Base-by-base conservation (phyloP, 2,113 vertebrate genomes). In the Orthochromis indermauri region DNA sequence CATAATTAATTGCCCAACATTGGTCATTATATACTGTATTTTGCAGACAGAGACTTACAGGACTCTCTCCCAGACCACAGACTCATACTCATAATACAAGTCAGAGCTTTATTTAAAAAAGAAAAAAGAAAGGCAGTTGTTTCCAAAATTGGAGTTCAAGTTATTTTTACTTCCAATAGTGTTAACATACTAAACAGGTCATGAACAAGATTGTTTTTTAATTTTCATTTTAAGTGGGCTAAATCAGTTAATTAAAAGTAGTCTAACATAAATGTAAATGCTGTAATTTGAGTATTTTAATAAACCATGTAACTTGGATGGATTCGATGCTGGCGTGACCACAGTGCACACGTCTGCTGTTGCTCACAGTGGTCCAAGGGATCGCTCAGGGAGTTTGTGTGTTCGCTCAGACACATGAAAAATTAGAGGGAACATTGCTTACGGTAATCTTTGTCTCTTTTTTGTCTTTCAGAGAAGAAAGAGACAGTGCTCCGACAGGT, bases 401-500 rank as follows among this genome's bases (percentile, higher is more conserved):
- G 12, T 26, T 57, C 4, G 12, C 12, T 57, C 54, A 57, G 54
- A 57, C 12, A 57, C 12, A 57, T 57, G 54, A 57, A 57, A 26
- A 57, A 57, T 57, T 57, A 57, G 24, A 57, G 54, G 54, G 24
- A 57, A 57, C 54, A 57, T 57, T 57, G 54, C 24, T 45, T 73
- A 16, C 8, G 13, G 8, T 42, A 16, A 45, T 26, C 16, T 33
- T 63, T 61, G 9, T 31, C 59, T 63, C 59, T 63, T 63, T 33
- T 35, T 80, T 10, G 19, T 80, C 81, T 83, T 79, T 6, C 96
- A 99, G 98, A 99, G 95, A 99, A 99, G 96, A 99, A 99, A 95
- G 98, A 99, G 96, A 99, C 98, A 0, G 98, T 99, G 89, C 96
- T 99, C 88, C 97, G 98, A 59, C 98, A 99, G 94, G 98, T 99